These are phyloP conservation scores for Ctenopoma multispine DNA, from an alignment of 2,797 vertebrate genomes.

Conservation along the genomic window DNA sequence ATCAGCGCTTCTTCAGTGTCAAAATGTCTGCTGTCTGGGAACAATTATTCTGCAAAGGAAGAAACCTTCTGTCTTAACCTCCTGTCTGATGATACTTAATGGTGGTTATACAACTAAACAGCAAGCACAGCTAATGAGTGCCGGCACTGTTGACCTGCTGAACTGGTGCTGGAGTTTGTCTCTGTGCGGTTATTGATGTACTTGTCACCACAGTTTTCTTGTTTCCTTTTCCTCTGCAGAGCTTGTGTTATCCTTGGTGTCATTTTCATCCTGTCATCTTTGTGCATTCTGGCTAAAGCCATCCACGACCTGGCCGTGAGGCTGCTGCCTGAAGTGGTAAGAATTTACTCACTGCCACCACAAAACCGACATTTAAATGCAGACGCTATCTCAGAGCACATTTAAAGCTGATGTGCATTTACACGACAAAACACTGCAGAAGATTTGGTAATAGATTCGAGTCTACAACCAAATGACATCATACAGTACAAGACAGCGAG, in stretches of 20 bases:
- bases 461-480: neutral
- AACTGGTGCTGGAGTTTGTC: neutral
- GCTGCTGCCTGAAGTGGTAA: constrained; percentile 98
- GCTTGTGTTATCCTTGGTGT: constrained; percentile 94
- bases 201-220: neutral
- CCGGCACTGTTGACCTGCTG: no score
- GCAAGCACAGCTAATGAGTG: no score
- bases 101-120: no score
- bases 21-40: no score
- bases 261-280: constrained; percentile 94
- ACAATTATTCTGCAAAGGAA: no score
- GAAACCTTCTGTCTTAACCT: no score
- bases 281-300: constrained; percentile 97
- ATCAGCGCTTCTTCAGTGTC: no score
- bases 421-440: neutral
- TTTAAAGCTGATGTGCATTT: neutral
- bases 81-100: no score
- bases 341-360: neutral
- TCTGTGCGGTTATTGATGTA: neutral
- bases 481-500: neutral
- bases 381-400: neutral
- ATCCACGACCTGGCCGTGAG: constrained; percentile 94
- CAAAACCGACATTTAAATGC: neutral
- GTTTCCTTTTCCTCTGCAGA: constrained; percentile 75
- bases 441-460: neutral